Base-by-base conservation (phyloP, 2,888 invertebrate species). In the Pristionchus fissidentatus region DNA sequence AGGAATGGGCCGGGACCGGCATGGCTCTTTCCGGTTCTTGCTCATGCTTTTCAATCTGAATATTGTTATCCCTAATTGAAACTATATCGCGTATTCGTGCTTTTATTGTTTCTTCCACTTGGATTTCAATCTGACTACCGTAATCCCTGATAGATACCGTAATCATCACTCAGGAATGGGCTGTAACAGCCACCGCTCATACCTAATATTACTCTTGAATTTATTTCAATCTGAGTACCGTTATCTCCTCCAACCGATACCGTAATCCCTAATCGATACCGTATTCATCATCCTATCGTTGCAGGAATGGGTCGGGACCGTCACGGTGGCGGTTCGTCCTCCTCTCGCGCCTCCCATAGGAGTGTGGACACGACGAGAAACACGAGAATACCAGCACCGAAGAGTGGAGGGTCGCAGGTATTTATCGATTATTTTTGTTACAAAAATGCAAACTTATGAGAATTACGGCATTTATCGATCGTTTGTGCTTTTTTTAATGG, bases 221-320 rank as follows among this genome's bases (percentile, higher is more conserved):
- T 19, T 55, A n/a, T 15, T 22, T 7, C 46, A 10, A 10, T 46
- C 46, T 15, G 60, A 29, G 32, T 32, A 32, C 32, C 29, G 29
- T 32, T 2, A 60, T 60, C 52, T 29, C 29, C 29, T 29, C 32
- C 10, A 52, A 22, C n/a, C 52, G 52, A 52, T n/a, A n/a, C 22
- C 52, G 57, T 57, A 3, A 26, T 57, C 22, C 7, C 19, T 32
- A 4, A 3, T 32, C 22, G 32, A n/a, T n/a, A 26, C 57, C 52
- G 52, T 52, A 22, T n/a, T 52, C 22, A n/a, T 57, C 1, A 4
- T 57, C 29, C 57, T 60, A 2, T 1, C 29, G 32, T 7, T 66
- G 1, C 38, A 70, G 70, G 70, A 70, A n/a, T 70, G 70, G 70
- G 70, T 26, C 41, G 70, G n/a, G 70, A 70, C 70, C 70, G 43